Evolutionary conservation across 2,113 vertebrate genomes (phyloP), one percentile per base, ranked within the genome.

Genomic region (Chloropsis hardwickii): DNA sequence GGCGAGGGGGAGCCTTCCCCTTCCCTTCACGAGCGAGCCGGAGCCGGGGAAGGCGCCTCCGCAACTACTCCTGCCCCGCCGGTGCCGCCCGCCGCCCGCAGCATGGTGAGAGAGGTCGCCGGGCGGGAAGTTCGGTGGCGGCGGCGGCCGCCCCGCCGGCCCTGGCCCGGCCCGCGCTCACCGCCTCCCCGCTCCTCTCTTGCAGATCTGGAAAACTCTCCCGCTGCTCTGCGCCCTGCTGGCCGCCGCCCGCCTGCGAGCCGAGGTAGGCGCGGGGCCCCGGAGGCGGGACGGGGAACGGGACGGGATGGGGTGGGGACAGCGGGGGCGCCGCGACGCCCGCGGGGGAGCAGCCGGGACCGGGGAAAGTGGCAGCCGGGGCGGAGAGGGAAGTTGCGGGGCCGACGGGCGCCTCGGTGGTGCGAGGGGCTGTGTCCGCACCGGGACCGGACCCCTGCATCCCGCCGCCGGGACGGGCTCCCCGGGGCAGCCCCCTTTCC

Each of bases 121-220:
- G 25, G 78, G 65, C 42, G 40, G 71, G 86, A 97, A 97, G 92
- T 97, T 96, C 88, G 70, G 91, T n/a, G n/a, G n/a, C 47, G 92
- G 91, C 80, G 82, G 53, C 37, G 31, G 42, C n/a, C 67, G 58
- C 62, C 11, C 61, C 53, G 35, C 39, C n/a, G 18, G 31, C 62
- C 74, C 44, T 31, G 64, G 66, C 56, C 23, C 67, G 64, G 45
- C 27, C 72, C 51, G 33, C 42, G 12, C 72, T 78, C 81, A 85
- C 58, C 73, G 22, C 66, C 37, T 22, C 20, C 29, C 23, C 37
- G 33, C 61, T 67, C 47, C 95, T 96, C 91, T 96, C 61, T 94
- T 93, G 89, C 97, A 97, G 98, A 93, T 97, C 93, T 97, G 97
- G 96, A 97, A 88, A 94, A 97, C 93, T 91, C 97, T 97, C 69